Evolutionary conservation across 1,140 invertebrate genomes (phyloP).

Genomic region (Conus ventricosus): DNA sequence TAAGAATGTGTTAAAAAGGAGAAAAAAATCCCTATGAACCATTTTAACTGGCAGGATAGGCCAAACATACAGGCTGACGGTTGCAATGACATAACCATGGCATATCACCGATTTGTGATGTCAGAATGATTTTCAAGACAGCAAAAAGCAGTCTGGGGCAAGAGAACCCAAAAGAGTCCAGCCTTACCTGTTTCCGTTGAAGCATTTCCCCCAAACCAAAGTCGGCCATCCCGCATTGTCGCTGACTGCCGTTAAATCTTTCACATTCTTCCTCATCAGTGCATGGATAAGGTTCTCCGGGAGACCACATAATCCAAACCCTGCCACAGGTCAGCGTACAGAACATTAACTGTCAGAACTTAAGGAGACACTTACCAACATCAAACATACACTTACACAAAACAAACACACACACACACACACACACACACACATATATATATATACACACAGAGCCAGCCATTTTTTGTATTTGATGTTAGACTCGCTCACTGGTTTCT

Average conservation of each 20-base stretch:
- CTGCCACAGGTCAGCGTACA: conserved; percentile 72
- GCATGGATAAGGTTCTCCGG: conserved; percentile 97
- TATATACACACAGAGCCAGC: no score
- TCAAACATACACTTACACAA: not conserved
- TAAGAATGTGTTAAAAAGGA: no score
- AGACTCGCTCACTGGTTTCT: no score
- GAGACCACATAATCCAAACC: conserved; percentile 99
- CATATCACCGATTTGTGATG: no score
- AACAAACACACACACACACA: not conserved
- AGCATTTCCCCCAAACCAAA: conserved; percentile 95
- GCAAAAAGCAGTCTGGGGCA: no score
- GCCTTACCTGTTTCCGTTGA: conserved; percentile 82
- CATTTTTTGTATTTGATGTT: no score
- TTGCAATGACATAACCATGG: no score
- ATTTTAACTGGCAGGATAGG: no score
- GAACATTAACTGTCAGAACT: not conserved
- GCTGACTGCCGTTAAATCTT: conserved; percentile 92
- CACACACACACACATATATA: not conserved
- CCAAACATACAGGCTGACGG: no score
- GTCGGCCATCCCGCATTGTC: conserved; percentile 97
- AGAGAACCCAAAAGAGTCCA: no score
- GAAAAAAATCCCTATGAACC: no score
- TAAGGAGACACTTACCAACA: not conserved
- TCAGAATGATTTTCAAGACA: no score
- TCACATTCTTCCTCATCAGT: conserved; percentile 84